Percentiles rank a stretch among this genome's conserved stretches.
These are phyloP conservation scores for Montipora foliosa DNA, from an alignment of 64 coral and sea anemone species.

Conservation along the genomic window DNA sequence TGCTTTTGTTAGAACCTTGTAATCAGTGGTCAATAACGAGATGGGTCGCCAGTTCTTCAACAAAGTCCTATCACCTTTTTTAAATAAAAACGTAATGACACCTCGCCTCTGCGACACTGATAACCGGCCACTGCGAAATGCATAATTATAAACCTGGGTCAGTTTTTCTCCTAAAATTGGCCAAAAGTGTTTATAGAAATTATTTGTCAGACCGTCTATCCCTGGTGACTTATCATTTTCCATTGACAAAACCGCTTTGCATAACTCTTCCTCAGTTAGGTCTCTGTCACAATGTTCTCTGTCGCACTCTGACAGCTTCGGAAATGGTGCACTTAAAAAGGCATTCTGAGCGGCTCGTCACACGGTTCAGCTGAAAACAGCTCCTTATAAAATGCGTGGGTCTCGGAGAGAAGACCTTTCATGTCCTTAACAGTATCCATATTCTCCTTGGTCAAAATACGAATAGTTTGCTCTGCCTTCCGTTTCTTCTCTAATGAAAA, in stretches of 20 bases:
- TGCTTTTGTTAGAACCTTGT: slow-evolving; percentile 62
- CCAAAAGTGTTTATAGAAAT: slow-evolving; percentile 18
- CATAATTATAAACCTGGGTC: not conserved
- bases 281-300: too few relatives aligned
- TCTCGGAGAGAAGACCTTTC: not conserved
- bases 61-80: not conserved
- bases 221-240: not conserved
- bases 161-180: not conserved
- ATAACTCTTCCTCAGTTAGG: not conserved
- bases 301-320: too few relatives aligned
- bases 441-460: not conserved
- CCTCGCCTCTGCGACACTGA: not conserved
- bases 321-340: not conserved
- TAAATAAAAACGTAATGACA: too few relatives aligned
- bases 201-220: too few relatives aligned
- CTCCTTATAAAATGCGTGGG: not conserved
- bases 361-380: not conserved
- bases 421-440: not conserved
- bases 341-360: not conserved
- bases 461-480: slow-evolving; percentile 24
- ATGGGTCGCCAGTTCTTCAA: slow-evolving; percentile 59
- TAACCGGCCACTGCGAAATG: not conserved
- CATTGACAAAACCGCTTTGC: not conserved
- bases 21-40: slow-evolving; percentile 53
- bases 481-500: not conserved